Evolutionary conservation across 1,140 invertebrate species (phyloP).

Genomic region (Vanessa atalanta): DNA sequence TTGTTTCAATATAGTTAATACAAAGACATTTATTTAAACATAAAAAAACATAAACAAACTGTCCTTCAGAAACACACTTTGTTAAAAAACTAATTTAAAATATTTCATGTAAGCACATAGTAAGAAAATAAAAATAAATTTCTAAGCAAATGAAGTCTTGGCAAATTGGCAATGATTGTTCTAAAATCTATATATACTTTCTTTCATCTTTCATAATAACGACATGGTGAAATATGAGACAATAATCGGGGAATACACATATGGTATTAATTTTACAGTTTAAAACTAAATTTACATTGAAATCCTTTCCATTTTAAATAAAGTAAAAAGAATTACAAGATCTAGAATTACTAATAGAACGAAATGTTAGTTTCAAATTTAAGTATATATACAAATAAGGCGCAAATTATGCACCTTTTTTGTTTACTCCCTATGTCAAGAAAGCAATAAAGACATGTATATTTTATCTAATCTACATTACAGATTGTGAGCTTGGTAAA

Average conservation of each 20-base stretch:
- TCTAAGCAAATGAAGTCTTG: no score
- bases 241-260: no score
- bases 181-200: no score
- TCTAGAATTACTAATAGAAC: no score
- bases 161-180: no score
- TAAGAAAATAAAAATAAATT: neutral
- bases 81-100: neutral
- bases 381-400: neutral
- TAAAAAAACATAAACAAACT: constrained; percentile 2
- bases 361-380: no score
- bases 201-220: no score
- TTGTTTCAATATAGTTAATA: neutral
- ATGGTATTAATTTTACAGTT: no score
- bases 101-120: neutral
- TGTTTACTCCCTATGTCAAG: neutral
- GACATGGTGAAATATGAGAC: no score
- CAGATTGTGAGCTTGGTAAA: constrained; percentile 29
- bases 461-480: constrained; percentile 18
- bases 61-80: neutral
- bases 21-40: neutral
- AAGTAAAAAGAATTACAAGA: no score
- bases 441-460: neutral
- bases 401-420: neutral
- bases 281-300: no score
- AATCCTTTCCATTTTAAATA: no score